Evolutionary conservation across 2,113 vertebrate genomes (phyloP), one percentile per base, ranked within the genome.

Genomic region (Coryphaenoides rupestris): DNA sequence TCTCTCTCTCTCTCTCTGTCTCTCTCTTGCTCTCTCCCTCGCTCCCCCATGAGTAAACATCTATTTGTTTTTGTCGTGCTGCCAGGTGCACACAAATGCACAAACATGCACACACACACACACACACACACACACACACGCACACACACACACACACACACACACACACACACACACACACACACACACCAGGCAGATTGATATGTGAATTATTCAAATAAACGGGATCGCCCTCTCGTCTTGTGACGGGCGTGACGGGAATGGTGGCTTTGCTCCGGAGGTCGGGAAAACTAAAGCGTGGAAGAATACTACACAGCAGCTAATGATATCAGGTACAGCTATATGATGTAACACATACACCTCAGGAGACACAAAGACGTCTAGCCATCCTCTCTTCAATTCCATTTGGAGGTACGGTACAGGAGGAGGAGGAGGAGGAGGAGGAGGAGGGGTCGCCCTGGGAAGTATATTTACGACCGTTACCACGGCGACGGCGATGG

Each of bases 171-270:
- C 33, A 40, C 33, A 12, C 24, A 26, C 3, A 26, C 24, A 26
- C 33, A 40, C 33, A 1, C 33, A 40, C 13, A 12, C 33, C 6
- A 81, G 78, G 76, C 84, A 87, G 86, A 89, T 88, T 88, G 86
- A 76, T 60, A 76, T 21, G 62, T 90, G 80, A 88, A 90, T 91
- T 86, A 91, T 90, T 88, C 14, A 62, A 91, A 85, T 81, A 79
- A 81, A 76, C 3, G 66, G 75, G 81, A 89, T 86, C 87, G 80
- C 76, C 62, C 70, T 50, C 66, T 75, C 72, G 40, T 52, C 55
- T 62, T 13, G 40, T 76, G 71, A 72, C 45, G 49, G 65, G 55
- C 45, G 17, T 60, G 21, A 3, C 66, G 19, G 58, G 59, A 56
- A 49, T 1, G 26, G 73, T 49, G 65, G 62, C 21, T 1, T 59